Percentiles rank a stretch among this genome's conserved stretches.
Conservation (phyloP, 2,888 invertebrate genomes). For the Odontocolon sp. region DNA sequence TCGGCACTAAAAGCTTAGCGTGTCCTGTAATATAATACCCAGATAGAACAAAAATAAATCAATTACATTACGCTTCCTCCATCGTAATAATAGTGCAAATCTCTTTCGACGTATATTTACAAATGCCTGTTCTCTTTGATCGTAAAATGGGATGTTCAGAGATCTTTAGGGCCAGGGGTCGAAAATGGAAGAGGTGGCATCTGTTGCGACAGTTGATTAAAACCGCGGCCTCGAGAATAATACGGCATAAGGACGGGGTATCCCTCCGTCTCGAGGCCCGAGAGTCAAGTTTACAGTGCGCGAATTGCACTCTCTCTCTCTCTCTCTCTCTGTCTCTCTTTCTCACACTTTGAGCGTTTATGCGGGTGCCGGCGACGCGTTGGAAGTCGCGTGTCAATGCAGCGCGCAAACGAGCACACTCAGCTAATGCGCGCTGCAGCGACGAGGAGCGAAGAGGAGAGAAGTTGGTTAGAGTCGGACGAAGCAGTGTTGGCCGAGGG, state of each 20-base stretch:
- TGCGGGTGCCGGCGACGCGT: conserved; percentile 7
- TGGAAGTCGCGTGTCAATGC: neutral
- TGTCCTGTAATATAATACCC: conserved; percentile 46
- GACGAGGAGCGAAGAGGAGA: neutral
- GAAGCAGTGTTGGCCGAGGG: neutral
- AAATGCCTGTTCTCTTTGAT: too few relatives aligned
- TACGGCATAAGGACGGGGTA: conserved; percentile 22
- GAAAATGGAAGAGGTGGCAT: neutral
- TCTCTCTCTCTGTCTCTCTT: neutral
- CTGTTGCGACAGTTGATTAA: conserved; percentile 17
- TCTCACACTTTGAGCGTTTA: neutral
- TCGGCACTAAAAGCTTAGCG: conserved; percentile 46
- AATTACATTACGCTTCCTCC: neutral
- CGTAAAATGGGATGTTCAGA: neutral
- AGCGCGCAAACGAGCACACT: conserved; percentile 7
- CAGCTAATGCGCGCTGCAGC: neutral
- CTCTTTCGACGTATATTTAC: too few relatives aligned
- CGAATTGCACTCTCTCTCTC: conserved; percentile 6
- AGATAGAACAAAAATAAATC: conserved; percentile 53
- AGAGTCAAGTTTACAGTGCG: conserved; percentile 42
- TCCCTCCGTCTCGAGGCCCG: conserved; percentile 16
- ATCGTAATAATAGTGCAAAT: too few relatives aligned
- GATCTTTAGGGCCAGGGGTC: neutral
- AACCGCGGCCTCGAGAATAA: conserved; percentile 26
- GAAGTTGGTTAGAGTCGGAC: neutral